Evolutionary conservation across 2,797 vertebrate genomes (phyloP).

Genomic region (Tapirus indicus): DNA sequence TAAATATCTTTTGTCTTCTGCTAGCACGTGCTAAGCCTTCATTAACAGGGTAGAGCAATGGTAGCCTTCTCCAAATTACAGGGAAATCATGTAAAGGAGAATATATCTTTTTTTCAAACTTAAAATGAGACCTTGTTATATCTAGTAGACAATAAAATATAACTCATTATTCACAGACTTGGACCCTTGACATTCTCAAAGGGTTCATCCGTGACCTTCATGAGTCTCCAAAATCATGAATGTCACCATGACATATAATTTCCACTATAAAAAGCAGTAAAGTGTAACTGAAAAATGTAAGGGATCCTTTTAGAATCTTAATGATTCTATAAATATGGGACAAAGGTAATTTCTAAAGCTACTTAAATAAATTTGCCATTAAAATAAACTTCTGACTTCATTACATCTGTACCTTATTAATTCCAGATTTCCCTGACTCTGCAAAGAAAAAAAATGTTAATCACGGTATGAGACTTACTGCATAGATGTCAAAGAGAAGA

Average conservation of each 20-base stretch:
- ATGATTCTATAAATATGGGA: slow-evolving; percentile 15
- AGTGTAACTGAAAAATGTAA: slow-evolving; percentile 31
- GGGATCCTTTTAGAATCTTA: slow-evolving; percentile 8
- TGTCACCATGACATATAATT: slow-evolving; percentile 51
- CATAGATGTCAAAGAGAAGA: neutral
- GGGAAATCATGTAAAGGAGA: neutral
- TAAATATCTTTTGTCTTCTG: slow-evolving; percentile 29
- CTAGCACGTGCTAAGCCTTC: neutral
- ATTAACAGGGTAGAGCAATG: neutral
- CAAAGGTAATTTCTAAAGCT: slow-evolving; percentile 61
- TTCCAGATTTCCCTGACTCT: neutral
- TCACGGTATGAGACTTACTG: neutral
- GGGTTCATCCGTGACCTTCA: slow-evolving; percentile 50
- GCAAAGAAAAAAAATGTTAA: neutral
- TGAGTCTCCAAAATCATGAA: slow-evolving; percentile 44
- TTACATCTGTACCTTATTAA: slow-evolving; percentile 25
- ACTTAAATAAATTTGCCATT: slow-evolving; percentile 62
- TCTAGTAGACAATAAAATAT: slow-evolving; percentile 28
- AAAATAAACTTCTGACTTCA: slow-evolving; percentile 47
- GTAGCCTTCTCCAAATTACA: neutral
- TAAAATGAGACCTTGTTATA: neutral
- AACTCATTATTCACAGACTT: slow-evolving; percentile 40
- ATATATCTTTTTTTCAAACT: slow-evolving; percentile 22
- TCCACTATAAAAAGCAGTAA: slow-evolving; percentile 34
- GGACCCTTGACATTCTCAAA: slow-evolving; percentile 60